Conservation (phyloP, 2,888 invertebrate species). For the Bombylius discolor region DNA sequence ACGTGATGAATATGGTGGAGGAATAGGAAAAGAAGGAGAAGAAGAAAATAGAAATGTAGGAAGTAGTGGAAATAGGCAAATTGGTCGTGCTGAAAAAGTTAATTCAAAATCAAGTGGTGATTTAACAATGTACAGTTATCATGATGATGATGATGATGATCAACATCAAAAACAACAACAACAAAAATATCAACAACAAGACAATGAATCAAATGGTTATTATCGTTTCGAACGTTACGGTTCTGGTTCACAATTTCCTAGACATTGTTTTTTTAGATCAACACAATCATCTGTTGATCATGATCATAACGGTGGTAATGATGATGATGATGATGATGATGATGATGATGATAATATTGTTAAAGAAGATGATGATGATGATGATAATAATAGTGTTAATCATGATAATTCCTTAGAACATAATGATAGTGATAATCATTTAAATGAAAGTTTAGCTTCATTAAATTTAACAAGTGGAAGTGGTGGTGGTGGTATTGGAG, state of each 20-base stretch:
- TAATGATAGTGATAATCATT: slow-evolving; percentile 6
- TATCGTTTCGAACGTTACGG: slow-evolving; percentile 30
- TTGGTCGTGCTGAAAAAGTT: slow-evolving; percentile 22
- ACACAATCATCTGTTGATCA: slow-evolving; percentile 22
- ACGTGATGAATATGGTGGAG: not conserved
- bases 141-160: slow-evolving; percentile 9
- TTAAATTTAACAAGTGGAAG: slow-evolving; percentile 7
- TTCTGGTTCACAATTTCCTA: slow-evolving; percentile 34
- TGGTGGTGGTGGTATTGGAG: slow-evolving; percentile 10
- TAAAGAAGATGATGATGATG: slow-evolving; percentile 3
- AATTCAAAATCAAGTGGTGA: slow-evolving; percentile 36
- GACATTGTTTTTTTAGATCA: slow-evolving; percentile 31
- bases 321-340: slow-evolving; percentile 9
- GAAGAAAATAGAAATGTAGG: not conserved
- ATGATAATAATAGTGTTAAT: not conserved
- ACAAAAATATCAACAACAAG: slow-evolving; percentile 16
- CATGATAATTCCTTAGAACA: not conserved
- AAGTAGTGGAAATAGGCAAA: not conserved
- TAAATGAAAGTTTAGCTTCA: slow-evolving; percentile 15
- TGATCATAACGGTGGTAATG: slow-evolving; percentile 4
- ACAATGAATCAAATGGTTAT: not conserved
- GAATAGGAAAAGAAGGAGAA: not conserved
- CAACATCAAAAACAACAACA: slow-evolving; percentile 14
- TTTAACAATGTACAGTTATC: slow-evolving; percentile 31
- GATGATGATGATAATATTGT: slow-evolving; percentile 7